Evolutionary conservation across 2,888 invertebrate species (phyloP), one percentile per base, ranked within the genome.

Genomic region (Lamellibrachia satsuma): DNA sequence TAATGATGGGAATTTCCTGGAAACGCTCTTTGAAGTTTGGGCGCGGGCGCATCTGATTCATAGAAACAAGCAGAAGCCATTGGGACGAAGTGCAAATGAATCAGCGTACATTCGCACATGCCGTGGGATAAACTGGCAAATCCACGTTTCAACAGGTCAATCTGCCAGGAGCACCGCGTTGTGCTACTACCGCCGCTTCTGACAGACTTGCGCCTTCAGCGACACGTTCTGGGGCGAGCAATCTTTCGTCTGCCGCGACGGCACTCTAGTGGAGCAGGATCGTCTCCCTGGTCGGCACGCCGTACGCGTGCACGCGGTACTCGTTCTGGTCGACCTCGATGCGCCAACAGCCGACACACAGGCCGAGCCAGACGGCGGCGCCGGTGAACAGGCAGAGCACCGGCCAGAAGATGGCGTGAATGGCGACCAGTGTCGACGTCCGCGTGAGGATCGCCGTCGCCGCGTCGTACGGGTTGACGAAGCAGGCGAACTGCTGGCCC

Each of bases 381-480:
- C 94, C 94, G 7, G 60, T 91, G 91, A 92, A 39, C 15, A 94
- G 92, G n/a, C 92, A 92, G n/a, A 94, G 91, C 6, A 91, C 52
- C 52, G 94, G 94, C 94, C 94, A 94, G 39, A 94, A 90, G 57
- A 94, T 92, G 57, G 94, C 93, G 92, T 94, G 94, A 3, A 94
- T 57, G 7, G 92, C 93, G 52, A 92, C n/a, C 2, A 91, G 27
- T 9, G 92, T 90, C 27, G 93, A 92, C 15, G 92, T 93, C 52
- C 93, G 75, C 57, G 93, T 93, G 7, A 94, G 60, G 90, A 94
- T 93, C 55, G 92, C 93, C n/a, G 75, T 60, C 7, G 90, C 90
- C 15, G 92, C 91, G 60, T 93, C 75, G 39, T n/a, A 52, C 3
- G 94, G 94, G 92, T 94, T 91, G 92, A 92, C 93, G 93, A 90